Conservation (phyloP, 2,797 vertebrate species). For the Danio tinwini region DNA sequence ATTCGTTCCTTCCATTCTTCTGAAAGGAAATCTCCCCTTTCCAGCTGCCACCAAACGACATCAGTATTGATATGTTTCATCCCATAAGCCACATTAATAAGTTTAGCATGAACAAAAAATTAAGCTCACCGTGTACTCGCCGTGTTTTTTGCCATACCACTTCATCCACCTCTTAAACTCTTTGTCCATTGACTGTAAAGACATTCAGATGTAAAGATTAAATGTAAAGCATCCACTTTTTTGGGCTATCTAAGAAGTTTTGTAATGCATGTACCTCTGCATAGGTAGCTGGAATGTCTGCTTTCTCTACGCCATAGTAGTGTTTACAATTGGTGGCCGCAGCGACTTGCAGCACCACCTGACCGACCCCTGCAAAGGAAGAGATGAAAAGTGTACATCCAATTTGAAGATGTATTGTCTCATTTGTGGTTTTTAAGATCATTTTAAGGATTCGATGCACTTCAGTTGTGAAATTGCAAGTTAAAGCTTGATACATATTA, state of each 20-base stretch:
- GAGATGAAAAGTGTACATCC: not conserved
- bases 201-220: not conserved
- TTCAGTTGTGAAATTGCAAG: too few relatives aligned
- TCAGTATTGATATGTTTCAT: not conserved
- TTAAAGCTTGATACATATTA: too few relatives aligned
- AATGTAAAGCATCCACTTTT: not conserved
- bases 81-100: not conserved
- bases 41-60: conserved; percentile 80
- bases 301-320: conserved; percentile 98
- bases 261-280: conserved; percentile 86
- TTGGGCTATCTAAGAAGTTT: not conserved
- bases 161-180: conserved; percentile 99
- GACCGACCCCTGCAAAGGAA: conserved; percentile 88
- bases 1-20: conserved; percentile 99
- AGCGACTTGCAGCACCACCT: conserved; percentile 97
- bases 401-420: too few relatives aligned
- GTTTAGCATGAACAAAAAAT: not conserved
- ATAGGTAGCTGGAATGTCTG: conserved; percentile 97
- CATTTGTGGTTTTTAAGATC: too few relatives aligned
- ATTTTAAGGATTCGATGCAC: too few relatives aligned
- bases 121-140: conserved; percentile 94
- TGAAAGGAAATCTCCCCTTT: conserved; percentile 98
- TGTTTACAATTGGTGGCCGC: conserved; percentile 98
- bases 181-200: conserved; percentile 91
- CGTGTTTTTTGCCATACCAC: conserved; percentile 99